Conservation (phyloP, 2,888 invertebrate genomes). For the Drosophila lutescens region DNA sequence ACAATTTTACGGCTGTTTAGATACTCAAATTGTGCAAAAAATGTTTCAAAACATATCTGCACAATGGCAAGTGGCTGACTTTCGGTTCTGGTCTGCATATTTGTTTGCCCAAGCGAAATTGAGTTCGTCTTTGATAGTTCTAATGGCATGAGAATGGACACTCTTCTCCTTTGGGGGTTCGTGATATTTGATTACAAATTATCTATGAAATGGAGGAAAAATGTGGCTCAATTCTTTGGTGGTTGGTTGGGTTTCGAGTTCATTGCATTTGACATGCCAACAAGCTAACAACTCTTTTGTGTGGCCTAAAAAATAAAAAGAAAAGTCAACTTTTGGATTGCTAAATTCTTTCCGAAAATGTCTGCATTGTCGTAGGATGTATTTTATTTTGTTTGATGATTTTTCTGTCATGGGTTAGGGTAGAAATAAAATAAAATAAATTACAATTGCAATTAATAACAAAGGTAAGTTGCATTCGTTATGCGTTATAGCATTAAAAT, state of each 20-base stretch:
- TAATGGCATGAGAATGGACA: conserved; percentile 11
- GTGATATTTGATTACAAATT: conserved; percentile 78
- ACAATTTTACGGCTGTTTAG: conserved; percentile 70
- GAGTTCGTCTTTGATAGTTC: conserved; percentile 13
- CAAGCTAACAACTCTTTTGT: conserved; percentile 59
- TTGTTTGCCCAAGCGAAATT: conserved; percentile 35
- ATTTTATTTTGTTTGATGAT: conserved; percentile 3
- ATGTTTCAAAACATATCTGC: conserved; percentile 59
- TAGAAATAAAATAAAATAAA: background rate
- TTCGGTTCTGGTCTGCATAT: conserved; percentile 35
- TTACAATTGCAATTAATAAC: background rate
- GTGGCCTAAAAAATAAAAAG: conserved; percentile 67
- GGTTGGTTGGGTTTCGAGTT: conserved; percentile 40
- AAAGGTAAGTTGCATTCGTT: background rate
- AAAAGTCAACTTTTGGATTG: conserved; percentile 62
- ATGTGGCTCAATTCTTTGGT: conserved; percentile 37
- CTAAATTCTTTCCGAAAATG: conserved; percentile 54
- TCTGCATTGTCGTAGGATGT: conserved; percentile 13
- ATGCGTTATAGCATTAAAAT: too few relatives aligned
- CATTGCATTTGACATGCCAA: conserved; percentile 78
- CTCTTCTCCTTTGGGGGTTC: conserved; percentile 37
- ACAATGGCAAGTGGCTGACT: conserved; percentile 43
- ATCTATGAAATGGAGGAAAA: conserved; percentile 63
- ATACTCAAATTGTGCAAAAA: conserved; percentile 76
- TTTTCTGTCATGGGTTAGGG: conserved; percentile 8